Evolutionary conservation across 2,113 vertebrate species (phyloP).

Genomic region (Oxyura jamaicensis): DNA sequence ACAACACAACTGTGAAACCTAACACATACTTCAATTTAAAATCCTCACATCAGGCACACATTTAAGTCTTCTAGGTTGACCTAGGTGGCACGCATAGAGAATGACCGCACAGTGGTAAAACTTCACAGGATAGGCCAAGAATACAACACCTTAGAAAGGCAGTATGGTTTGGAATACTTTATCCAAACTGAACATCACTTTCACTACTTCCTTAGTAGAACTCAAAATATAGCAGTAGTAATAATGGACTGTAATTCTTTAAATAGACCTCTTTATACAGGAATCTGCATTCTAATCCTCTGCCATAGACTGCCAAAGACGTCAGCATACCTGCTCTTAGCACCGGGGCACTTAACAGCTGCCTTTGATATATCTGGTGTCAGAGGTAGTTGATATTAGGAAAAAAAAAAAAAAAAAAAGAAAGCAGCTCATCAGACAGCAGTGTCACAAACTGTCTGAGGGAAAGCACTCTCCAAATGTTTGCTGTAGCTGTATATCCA

Average conservation of each 20-base stretch:
- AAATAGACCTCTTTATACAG: not conserved
- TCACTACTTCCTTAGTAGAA: not conserved
- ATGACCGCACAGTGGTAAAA: not conserved
- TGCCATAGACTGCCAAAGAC: not conserved
- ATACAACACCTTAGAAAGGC: not conserved
- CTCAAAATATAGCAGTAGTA: not conserved
- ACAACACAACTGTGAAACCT: not conserved
- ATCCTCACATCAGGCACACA: not conserved
- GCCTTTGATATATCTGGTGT: not conserved
- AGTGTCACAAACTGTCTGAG: not conserved
- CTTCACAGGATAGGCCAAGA: not conserved
- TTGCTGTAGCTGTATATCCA: not conserved
- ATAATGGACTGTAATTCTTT: not conserved
- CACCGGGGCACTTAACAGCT: not conserved
- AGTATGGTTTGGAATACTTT: not conserved
- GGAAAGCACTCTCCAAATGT: not conserved
- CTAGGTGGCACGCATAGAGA: not conserved
- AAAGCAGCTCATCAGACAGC: not conserved
- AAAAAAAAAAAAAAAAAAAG: not conserved
- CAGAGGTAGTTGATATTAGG: not conserved
- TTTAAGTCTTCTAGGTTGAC: not conserved
- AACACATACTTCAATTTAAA: not conserved
- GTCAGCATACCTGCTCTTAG: not conserved
- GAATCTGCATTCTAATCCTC: not conserved
- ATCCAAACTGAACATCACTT: not conserved